Evolutionary conservation across 2,888 invertebrate genomes (phyloP).

Genomic region (Chloroclystis v-ata): DNA sequence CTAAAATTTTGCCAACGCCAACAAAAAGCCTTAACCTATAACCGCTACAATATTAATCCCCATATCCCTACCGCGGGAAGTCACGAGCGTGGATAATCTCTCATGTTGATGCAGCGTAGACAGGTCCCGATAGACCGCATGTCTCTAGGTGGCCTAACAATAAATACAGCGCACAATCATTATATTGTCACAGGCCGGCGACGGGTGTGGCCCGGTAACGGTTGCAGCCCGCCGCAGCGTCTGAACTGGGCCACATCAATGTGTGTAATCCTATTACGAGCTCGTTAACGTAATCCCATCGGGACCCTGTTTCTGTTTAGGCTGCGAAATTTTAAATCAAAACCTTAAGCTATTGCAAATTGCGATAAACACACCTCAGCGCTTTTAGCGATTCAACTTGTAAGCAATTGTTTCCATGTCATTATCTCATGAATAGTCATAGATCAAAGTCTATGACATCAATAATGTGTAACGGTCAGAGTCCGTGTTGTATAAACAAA

Average conservation of each 20-base stretch:
- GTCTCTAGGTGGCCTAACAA: constrained; percentile 46
- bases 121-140: constrained; percentile 42
- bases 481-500: constrained; percentile 32
- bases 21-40: constrained; percentile 58
- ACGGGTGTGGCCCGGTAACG: constrained; percentile 54
- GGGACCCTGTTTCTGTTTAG: constrained; percentile 49
- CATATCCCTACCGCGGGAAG: constrained; percentile 23
- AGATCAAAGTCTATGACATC: constrained; percentile 37
- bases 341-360: constrained; percentile 12
- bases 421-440: constrained; percentile 11
- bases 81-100: constrained; percentile 42
- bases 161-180: constrained; percentile 66
- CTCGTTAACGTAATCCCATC: constrained; percentile 70
- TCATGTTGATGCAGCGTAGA: constrained; percentile 47
- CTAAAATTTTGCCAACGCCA: constrained; percentile 50
- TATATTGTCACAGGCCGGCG: constrained; percentile 64
- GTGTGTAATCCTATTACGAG: constrained; percentile 73
- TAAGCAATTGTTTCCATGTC: constrained; percentile 40
- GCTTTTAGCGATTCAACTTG: constrained; percentile 34
- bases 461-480: constrained; percentile 37
- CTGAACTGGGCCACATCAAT: constrained; percentile 63
- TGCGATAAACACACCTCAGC: constrained; percentile 7
- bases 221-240: constrained; percentile 44
- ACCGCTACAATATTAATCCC: constrained; percentile 39
- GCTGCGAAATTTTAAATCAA: constrained; percentile 33